Conservation (phyloP, 2,113 vertebrate species). For the Lagenorhynchus albirostris region DNA sequence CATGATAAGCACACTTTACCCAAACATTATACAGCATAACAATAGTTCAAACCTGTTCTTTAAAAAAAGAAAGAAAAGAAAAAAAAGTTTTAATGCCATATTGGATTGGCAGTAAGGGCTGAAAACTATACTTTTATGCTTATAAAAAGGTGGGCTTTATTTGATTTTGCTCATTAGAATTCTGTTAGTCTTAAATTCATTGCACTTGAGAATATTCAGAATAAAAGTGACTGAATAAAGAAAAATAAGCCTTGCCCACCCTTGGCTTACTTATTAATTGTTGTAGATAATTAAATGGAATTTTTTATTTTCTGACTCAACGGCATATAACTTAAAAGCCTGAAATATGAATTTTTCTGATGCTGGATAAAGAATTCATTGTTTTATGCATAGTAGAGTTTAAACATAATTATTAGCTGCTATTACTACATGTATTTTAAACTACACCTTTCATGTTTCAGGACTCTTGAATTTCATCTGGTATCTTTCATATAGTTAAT, state of each 20-base stretch:
- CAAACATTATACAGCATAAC: not conserved
- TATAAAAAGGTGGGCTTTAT: not conserved
- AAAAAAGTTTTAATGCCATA: not conserved
- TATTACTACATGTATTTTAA: not conserved
- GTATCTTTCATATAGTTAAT: not conserved
- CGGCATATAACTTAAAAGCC: not conserved
- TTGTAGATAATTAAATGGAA: conserved; percentile 6
- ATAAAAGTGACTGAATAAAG: conserved; percentile 11
- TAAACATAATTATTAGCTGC: not conserved
- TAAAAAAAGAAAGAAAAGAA: not conserved
- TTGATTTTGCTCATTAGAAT: conserved; percentile 43
- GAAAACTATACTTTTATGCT: not conserved
- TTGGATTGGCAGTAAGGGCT: not conserved
- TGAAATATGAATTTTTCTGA: conserved; percentile 24
- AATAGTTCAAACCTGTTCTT: not conserved
- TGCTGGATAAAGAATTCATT: conserved; percentile 19
- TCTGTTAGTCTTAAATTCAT: not conserved
- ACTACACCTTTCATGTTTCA: not conserved
- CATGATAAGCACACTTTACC: not conserved
- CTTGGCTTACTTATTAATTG: conserved; percentile 37
- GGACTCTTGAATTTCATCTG: conserved; percentile 41
- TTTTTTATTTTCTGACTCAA: conserved; percentile 44
- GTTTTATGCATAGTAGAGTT: not conserved
- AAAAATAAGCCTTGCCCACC: conserved; percentile 20
- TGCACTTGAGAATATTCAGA: conserved; percentile 17